phyloP scores from a whole-genome alignment of 1,140 invertebrate species.

The Bombus terrestris region DNA sequence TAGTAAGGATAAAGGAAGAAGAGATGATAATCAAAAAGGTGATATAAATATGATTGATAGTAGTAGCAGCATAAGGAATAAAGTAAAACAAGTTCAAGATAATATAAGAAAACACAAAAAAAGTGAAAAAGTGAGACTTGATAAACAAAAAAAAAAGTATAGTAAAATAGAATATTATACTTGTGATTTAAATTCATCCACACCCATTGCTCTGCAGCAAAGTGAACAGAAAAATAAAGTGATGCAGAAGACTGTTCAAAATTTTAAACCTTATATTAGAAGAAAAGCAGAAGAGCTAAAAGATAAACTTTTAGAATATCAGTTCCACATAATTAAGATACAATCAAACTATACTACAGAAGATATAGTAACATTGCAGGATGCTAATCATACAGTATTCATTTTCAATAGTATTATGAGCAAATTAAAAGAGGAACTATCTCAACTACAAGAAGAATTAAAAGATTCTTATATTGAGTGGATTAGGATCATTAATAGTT shows the following conservation, averaged over 20 bases:
- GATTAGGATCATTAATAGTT: neutral
- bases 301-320: neutral
- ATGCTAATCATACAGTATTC: neutral
- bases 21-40: neutral
- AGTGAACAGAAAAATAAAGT: too few species aligned
- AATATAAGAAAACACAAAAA: neutral
- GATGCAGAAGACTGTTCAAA: neutral
- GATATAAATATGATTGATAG: neutral
- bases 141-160: neutral
- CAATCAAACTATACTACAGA: neutral
- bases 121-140: too few species aligned
- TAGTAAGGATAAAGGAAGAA: neutral
- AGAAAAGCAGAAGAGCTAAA: neutral
- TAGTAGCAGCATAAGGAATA: neutral
- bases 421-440: constrained; percentile 12
- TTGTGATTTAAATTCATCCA: neutral
- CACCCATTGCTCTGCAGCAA: neutral
- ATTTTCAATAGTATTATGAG: neutral
- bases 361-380: neutral
- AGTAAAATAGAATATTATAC: neutral
- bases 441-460: neutral
- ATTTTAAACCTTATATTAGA: neutral
- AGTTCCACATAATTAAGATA: neutral
- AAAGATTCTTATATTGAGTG: neutral
- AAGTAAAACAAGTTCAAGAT: neutral